These are phyloP conservation scores for Bombus sylvicola DNA, from an alignment of 1,140 invertebrate genomes.

Conservation along the genomic window DNA sequence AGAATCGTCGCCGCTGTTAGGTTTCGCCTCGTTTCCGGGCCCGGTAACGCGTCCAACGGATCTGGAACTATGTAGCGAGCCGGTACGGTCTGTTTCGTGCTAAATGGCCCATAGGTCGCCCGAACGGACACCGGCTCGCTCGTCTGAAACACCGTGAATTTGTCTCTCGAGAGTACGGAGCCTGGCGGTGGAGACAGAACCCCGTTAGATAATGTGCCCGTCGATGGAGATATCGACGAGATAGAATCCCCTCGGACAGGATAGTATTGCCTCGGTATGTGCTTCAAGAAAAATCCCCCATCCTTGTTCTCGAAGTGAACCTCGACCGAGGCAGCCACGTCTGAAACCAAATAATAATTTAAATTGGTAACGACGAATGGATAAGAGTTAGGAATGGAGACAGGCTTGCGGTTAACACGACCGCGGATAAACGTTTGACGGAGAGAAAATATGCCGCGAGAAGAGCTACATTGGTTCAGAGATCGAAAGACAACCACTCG, in stretches of 20 bases:
- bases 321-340: slow-evolving; percentile 85
- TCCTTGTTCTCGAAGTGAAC: slow-evolving; percentile 95
- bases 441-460: not conserved
- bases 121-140: slow-evolving; percentile 93
- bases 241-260: slow-evolving; percentile 76
- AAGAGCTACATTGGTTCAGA: not conserved
- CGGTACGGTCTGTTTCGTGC: slow-evolving; percentile 96
- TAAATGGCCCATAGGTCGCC: slow-evolving; percentile 95
- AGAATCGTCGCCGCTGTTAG: slow-evolving; percentile 74
- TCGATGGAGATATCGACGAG: slow-evolving; percentile 67
- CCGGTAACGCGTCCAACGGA: slow-evolving; percentile 84
- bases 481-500: not conserved
- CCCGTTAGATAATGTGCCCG: slow-evolving; percentile 43
- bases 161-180: slow-evolving; percentile 88
- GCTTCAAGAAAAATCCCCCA: slow-evolving; percentile 94
- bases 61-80: slow-evolving; percentile 93
- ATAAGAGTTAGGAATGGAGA: too few species aligned
- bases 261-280: slow-evolving; percentile 86
- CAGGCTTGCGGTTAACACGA: not conserved
- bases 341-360: slow-evolving; percentile 66
- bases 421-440: not conserved
- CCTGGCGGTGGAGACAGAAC: slow-evolving; percentile 82
- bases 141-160: slow-evolving; percentile 94
- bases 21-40: slow-evolving; percentile 71
- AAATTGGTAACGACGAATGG: too few species aligned